phyloP scores from a whole-genome alignment of 2,113 vertebrate genomes.

The Otocyon megalotis region DNA sequence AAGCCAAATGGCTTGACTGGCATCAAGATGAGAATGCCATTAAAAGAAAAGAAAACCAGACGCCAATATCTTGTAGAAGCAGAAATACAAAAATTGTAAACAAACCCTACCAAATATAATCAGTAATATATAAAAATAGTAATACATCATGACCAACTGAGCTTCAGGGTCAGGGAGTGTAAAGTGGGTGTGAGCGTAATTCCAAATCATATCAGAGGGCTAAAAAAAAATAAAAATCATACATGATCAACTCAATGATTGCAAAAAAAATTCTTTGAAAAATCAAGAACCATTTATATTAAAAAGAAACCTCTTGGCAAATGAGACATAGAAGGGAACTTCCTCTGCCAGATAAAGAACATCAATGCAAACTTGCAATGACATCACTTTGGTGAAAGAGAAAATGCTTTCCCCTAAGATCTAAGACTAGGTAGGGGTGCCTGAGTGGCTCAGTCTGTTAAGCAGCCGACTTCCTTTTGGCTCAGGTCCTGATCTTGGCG shows the following conservation, averaged over 20 bases:
- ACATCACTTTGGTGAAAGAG: not conserved
- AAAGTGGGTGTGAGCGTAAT: not conserved
- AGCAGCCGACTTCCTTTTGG: too few relatives aligned
- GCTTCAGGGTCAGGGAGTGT: not conserved
- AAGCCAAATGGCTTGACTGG: not conserved
- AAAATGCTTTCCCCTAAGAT: not conserved
- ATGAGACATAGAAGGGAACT: not conserved
- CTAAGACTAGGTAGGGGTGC: not conserved
- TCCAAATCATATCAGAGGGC: not conserved
- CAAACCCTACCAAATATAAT: not conserved
- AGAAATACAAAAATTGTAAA: not conserved
- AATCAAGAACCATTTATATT: not conserved
- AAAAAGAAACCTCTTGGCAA: not conserved
- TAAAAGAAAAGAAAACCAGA: not conserved
- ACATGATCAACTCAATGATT: not conserved
- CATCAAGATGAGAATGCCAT: not conserved
- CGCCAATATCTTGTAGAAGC: not conserved
- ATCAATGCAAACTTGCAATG: not conserved
- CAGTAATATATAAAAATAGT: not conserved
- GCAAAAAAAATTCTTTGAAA: not conserved
- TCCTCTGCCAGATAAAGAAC: not conserved
- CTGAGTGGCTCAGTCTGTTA: too few relatives aligned
- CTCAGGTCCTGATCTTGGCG: not conserved
- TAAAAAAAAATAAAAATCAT: not conserved
- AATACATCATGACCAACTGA: not conserved